Evolutionary conservation across 1,140 invertebrate genomes (phyloP), one percentile per base, ranked within the genome.

Genomic region (Polypedilum vanderplanki): DNA sequence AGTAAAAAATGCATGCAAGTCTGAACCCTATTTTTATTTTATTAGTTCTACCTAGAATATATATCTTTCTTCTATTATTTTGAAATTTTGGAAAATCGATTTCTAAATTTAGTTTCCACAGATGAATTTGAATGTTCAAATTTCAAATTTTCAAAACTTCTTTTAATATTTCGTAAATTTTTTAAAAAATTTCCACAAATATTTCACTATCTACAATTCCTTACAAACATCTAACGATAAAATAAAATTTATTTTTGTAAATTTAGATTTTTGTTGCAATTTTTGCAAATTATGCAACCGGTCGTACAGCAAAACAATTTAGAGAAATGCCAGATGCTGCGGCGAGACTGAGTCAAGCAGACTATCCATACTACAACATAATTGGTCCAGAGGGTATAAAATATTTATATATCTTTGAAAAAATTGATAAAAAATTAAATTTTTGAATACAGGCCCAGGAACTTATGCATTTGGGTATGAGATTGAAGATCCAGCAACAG

Each of bases 401-500:
- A 40, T 73, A 1, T 24, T 73, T 41, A 40, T 46, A 2, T 8
- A 46, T 12, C 22, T 64, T 24, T 15, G 5, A 9, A 12, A 40
- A 74, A 17, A 64, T 22, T 74, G 41, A 74, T 17, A 74, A n/a
- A 40, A 46, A 74, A 75, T n/a, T n/a, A n/a, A n/a, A n/a, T 4
- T 7, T 73, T 33, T 73, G 8, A 74, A 40, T 74, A n/a, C 8
- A 86, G 88, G 87, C 22, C 85, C 86, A 12, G 87, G 87, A 17
- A 87, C 88, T 1, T 91, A 90, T 78, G 84, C 86, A 10, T 91
- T 89, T 79, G 88, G 89, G 15, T 91, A 90, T 78, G 87, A 91
- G 74, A 80, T 90, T 2, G 84, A 86, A n/a, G 88, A 90, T 78
- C 81, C 86, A 2, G 77, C 80, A 7, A 86, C 85, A 1, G 85